A percentile compares a stretch with the other conserved stretches of the same genome.
phyloP scores from a whole-genome alignment of 2,113 vertebrate species.

The Clarias macrocephalus region DNA sequence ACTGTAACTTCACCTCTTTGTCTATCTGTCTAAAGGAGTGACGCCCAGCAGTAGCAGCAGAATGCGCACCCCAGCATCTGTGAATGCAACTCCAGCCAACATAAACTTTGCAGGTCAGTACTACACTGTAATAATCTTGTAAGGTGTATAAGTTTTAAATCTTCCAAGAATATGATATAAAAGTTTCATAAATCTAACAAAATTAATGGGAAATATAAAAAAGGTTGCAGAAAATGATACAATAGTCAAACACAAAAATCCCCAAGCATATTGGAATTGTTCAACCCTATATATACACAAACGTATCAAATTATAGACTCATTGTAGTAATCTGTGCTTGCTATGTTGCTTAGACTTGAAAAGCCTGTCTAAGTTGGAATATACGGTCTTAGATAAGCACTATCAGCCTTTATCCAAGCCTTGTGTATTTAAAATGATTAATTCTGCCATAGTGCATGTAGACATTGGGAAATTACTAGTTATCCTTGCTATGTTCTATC shows the following conservation, averaged over 20 bases:
- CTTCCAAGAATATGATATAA: not conserved
- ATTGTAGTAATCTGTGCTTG: not conserved
- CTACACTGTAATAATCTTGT: not conserved
- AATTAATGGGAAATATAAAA: not conserved
- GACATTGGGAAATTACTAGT: not conserved
- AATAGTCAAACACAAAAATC: not conserved
- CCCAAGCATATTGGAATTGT: not conserved
- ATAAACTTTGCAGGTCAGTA: conserved; percentile 92
- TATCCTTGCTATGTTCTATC: not conserved
- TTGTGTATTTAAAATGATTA: not conserved
- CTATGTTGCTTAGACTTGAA: not conserved
- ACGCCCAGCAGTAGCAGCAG: conserved; percentile 94
- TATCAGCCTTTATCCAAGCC: not conserved
- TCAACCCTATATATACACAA: not conserved
- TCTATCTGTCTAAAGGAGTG: conserved; percentile 74
- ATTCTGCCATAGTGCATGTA: not conserved
- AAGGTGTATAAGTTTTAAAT: not conserved
- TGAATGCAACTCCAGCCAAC: conserved; percentile 94
- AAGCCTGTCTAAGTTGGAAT: not conserved
- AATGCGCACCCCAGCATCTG: conserved; percentile 92
- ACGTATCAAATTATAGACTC: not conserved
- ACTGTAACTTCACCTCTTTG: not conserved
- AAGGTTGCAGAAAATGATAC: not conserved
- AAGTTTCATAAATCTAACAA: not conserved
- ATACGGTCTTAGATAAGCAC: not conserved